phyloP scores from a whole-genome alignment of 2,113 vertebrate species.

The Siniperca knerii region DNA sequence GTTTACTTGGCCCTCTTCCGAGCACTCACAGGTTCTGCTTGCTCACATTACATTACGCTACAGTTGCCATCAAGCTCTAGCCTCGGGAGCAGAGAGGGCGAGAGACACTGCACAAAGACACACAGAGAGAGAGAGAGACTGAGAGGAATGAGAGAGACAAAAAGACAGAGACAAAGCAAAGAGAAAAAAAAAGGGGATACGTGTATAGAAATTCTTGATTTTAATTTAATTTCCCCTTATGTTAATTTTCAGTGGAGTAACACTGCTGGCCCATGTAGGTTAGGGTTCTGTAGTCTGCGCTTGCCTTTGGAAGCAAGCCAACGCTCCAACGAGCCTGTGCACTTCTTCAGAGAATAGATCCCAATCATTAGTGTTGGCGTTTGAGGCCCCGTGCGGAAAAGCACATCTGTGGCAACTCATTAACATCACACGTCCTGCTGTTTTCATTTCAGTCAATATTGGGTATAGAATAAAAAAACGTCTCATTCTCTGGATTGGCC shows the following conservation, averaged over 20 bases:
- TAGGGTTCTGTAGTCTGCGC: conserved; percentile 9
- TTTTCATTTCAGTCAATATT: conserved; percentile 49
- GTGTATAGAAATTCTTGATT: conserved; percentile 17
- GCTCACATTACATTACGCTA: conserved; percentile 81
- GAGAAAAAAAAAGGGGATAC: conserved; percentile 3
- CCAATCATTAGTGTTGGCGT: conserved; percentile 49
- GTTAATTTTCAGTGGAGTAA: conserved; percentile 22
- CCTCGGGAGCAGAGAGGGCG: conserved; percentile 68
- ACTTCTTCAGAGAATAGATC: conserved; percentile 42
- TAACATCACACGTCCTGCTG: conserved; percentile 54
- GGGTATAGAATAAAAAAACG: conserved; percentile 7
- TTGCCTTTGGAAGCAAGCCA: conserved; percentile 38
- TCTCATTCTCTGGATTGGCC: neutral
- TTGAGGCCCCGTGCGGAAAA: conserved; percentile 52
- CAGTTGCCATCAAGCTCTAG: conserved; percentile 74
- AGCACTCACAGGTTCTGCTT: conserved; percentile 78
- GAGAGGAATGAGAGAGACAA: conserved; percentile 34
- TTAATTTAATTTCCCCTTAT: conserved; percentile 22
- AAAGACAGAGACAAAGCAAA: conserved; percentile 26
- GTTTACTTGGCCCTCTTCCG: conserved; percentile 73
- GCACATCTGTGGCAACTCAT: conserved; percentile 66
- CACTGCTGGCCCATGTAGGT: conserved; percentile 45
- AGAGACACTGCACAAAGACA: conserved; percentile 60
- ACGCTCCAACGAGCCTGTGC: neutral
- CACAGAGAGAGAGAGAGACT: conserved; percentile 18